Evolutionary conservation across 2,113 vertebrate genomes (phyloP).

Genomic region (Anguilla japonica): DNA sequence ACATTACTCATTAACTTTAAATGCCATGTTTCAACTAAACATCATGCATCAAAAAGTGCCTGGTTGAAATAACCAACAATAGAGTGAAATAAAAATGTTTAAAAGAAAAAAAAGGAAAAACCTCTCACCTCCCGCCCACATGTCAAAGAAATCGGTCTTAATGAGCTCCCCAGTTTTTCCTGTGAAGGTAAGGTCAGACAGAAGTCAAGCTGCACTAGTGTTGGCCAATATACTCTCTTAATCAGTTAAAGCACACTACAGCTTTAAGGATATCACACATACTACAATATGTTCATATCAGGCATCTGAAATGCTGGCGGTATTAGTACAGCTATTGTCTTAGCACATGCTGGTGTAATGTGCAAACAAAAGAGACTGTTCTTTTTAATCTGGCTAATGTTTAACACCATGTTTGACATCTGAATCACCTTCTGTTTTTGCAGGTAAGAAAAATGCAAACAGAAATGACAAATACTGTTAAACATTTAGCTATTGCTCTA

Average conservation of each 20-base stretch:
- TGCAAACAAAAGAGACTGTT: too few species aligned
- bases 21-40: background rate
- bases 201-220: background rate
- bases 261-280: background rate
- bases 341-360: too few species aligned
- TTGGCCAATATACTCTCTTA: background rate
- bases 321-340: too few species aligned
- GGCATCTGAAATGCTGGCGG: background rate
- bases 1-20: background rate
- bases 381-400: too few species aligned
- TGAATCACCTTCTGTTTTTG: too few species aligned
- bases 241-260: too few species aligned
- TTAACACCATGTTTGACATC: background rate
- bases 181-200: constrained; percentile 44
- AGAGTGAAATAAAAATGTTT: background rate
- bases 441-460: too few species aligned
- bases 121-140: constrained; percentile 91
- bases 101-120: background rate
- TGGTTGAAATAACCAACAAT: background rate
- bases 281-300: background rate
- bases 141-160: constrained; percentile 83
- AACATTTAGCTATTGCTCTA: too few species aligned
- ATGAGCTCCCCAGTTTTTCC: constrained; percentile 80
- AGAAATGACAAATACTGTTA: too few species aligned
- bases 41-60: too few species aligned